Conservation (phyloP, 2,113 vertebrate species). For the Mystacornis crossleyi region DNA sequence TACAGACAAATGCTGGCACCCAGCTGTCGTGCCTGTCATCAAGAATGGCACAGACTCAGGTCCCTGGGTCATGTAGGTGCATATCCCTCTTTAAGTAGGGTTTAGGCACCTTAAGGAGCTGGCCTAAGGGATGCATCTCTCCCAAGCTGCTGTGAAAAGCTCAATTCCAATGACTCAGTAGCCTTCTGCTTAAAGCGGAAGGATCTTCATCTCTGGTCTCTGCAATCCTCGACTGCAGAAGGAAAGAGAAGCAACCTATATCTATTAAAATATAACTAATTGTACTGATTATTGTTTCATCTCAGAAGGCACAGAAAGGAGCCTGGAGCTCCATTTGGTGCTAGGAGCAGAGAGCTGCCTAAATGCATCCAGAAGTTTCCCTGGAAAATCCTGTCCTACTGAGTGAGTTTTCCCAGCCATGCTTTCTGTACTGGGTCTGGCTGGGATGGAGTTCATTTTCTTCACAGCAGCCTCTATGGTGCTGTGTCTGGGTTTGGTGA, state of each 20-base stretch:
- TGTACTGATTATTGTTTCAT: background rate
- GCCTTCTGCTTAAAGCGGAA: background rate
- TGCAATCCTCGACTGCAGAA: background rate
- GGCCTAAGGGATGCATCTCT: background rate
- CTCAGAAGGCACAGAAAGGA: background rate
- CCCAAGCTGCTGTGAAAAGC: background rate
- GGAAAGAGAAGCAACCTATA: background rate
- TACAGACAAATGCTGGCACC: background rate
- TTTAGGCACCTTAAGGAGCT: background rate
- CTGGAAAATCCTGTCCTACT: background rate
- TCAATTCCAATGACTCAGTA: background rate
- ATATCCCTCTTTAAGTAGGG: background rate
- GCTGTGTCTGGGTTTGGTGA: background rate
- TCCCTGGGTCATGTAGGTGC: background rate
- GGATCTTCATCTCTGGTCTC: background rate
- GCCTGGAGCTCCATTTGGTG: background rate
- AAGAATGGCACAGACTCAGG: background rate
- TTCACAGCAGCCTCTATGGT: background rate
- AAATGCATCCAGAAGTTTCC: background rate
- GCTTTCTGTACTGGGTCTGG: background rate
- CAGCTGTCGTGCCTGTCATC: background rate
- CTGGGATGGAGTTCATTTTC: background rate
- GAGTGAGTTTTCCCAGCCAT: background rate
- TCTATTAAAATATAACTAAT: background rate
- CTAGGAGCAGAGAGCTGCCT: background rate